Base-by-base conservation (phyloP, 2,113 vertebrate species). In the Corydoras sp. region DNA sequence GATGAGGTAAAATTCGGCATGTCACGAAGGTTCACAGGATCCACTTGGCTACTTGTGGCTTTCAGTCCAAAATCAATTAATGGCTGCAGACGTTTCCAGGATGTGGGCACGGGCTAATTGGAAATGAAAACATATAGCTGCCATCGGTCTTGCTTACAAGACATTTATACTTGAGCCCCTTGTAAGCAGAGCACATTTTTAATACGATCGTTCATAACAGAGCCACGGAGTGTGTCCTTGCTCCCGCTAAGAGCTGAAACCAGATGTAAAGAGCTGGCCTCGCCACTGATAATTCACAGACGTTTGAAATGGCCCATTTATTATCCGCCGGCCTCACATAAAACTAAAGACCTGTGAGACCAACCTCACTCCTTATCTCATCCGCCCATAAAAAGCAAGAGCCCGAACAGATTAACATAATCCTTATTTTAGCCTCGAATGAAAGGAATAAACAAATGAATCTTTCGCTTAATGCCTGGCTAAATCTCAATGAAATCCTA, bases 31-130 rank as follows among this genome's bases (percentile, higher is more conserved):
- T 14, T 11, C 9, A 11, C 43, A 61, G 29, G 55, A 24, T 24
- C 48, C 11, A 66, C 65, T 55, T 29, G 6, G 49, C 11, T 66
- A 8, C 50, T 66, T 3, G 1, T 11, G 30, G 29, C 18, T 61
- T 54, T 4, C 1, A 67, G 31, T 48, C 48, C 24, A 5, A 53
- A 73, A 73, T 62, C 64, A 73, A 73, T 73, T 73, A 66, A 73
- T 54, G 56, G 60, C 63, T 10, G 49, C 15, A 31, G 49, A 12
- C 58, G 13, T 73, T 73, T 73, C 71, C 71, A 58, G 53, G 64
- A 73, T 9, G 30, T 30, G 48, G 55, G n/a, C 56, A 51, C 35
- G 49, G 9, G 7, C 63, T 73, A 73, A 73, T 73, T 66, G 72
- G 72, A 73, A 73, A 67, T 29, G 58, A 67, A 62, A 60, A 61